A percentile compares a stretch with the other conserved stretches of the same genome.
These are phyloP conservation scores for Pteronotus mesoamericanus DNA, from an alignment of 2,797 vertebrate genomes.

Conservation along the genomic window DNA sequence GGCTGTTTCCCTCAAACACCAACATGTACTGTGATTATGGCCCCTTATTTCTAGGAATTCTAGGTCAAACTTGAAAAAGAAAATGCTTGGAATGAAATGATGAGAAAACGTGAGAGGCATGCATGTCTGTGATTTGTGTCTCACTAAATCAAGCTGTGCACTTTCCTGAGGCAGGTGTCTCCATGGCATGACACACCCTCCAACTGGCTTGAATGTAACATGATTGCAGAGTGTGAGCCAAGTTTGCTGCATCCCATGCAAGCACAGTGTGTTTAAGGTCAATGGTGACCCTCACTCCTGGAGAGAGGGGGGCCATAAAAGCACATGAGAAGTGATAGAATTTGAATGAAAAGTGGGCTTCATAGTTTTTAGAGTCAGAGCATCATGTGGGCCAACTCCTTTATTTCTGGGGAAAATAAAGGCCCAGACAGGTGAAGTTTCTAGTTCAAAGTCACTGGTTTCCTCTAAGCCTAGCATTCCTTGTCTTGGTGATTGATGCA, in stretches of 20 bases:
- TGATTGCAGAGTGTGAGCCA: background rate
- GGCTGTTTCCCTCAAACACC: background rate
- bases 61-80: background rate
- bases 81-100: background rate
- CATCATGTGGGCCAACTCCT: background rate
- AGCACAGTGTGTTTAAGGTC: background rate
- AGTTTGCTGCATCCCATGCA: accelerated
- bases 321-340: background rate
- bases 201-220: too few species aligned
- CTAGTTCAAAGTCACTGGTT: background rate
- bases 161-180: accelerated
- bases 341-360: background rate
- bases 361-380: background rate
- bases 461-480: background rate
- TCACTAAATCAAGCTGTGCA: background rate
- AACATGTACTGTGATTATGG: background rate
- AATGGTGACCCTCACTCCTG: too few species aligned
- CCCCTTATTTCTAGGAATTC: background rate
- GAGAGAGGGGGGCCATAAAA: background rate
- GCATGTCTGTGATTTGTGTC: background rate
- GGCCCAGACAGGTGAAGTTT: background rate
- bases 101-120: background rate
- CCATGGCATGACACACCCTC: background rate
- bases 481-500: background rate
- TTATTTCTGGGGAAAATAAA: background rate